A percentile compares a stretch with the other conserved stretches of the same genome.
These are phyloP conservation scores for Drosophila ananassae DNA, from an alignment of 1,140 invertebrate genomes.

Conservation along the genomic window DNA sequence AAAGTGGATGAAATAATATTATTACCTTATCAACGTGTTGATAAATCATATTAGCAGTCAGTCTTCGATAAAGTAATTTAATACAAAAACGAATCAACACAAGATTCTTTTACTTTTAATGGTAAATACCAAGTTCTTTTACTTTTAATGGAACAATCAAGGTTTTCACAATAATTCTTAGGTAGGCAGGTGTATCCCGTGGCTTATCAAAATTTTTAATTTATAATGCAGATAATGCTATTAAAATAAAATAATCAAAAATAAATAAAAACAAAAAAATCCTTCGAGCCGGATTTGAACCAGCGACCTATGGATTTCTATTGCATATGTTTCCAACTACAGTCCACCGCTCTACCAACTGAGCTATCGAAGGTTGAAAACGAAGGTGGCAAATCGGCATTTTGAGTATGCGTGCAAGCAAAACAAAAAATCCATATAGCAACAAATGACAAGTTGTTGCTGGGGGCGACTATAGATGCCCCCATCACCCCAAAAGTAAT, in stretches of 20 bases:
- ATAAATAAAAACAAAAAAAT: slow-evolving; percentile 45
- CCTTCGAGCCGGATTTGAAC: slow-evolving; percentile 90
- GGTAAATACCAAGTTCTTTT: no score
- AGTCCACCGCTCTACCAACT: slow-evolving; percentile 95
- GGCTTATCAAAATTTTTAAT: background rate
- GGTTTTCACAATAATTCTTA: no score
- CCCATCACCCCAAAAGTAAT: background rate
- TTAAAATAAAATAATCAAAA: no score
- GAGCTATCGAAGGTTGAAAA: slow-evolving; percentile 90
- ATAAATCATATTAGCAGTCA: slow-evolving; percentile 29
- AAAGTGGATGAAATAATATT: slow-evolving; percentile 17
- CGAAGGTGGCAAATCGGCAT: background rate
- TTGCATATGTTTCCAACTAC: slow-evolving; percentile 84
- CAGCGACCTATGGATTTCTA: slow-evolving; percentile 88
- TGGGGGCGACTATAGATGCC: background rate
- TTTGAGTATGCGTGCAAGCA: background rate
- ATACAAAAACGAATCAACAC: slow-evolving; percentile 7
- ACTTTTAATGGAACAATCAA: no score
- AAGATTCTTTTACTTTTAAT: no score
- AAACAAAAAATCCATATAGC: no score
- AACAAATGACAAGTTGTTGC: background rate
- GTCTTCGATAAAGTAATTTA: slow-evolving; percentile 34
- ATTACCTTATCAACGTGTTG: slow-evolving; percentile 35
- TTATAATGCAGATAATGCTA: background rate
- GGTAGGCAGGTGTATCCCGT: no score